Conservation (phyloP, 2,797 vertebrate genomes). For the Podarcis siculus region DNA sequence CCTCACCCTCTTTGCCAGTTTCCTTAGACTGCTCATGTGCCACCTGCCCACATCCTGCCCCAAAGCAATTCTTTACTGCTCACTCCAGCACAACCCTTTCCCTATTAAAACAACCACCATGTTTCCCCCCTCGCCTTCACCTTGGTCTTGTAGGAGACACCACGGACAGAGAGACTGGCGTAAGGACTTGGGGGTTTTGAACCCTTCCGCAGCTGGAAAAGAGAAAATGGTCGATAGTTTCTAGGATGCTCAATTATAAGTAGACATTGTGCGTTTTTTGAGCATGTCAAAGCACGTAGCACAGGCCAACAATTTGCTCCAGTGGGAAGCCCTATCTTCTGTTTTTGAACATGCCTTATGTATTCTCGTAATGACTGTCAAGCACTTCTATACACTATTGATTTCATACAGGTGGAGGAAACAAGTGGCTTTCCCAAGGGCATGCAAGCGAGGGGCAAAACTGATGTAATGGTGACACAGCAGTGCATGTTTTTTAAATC, state of each 20-base stretch:
- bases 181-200: conserved; percentile 86
- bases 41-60: neutral
- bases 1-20: neutral
- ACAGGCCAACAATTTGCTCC: neutral
- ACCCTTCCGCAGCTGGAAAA: conserved; percentile 85
- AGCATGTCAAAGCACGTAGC: neutral
- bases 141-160: conserved; percentile 84
- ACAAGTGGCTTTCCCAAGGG: neutral
- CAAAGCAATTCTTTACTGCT: neutral
- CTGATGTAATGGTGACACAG: neutral
- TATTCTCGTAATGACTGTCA: neutral
- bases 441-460: no score
- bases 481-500: neutral
- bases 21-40: neutral
- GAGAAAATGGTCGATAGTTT: accelerated
- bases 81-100: neutral
- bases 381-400: neutral
- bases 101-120: neutral
- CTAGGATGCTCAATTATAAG: neutral
- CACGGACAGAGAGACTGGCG: conserved; percentile 80
- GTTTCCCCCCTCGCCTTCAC: conserved; percentile 64
- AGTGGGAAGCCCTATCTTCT: neutral
- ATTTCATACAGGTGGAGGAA: neutral
- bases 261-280: neutral
- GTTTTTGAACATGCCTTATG: neutral